Percentiles rank a stretch among this genome's conserved stretches.
phyloP scores from a whole-genome alignment of 2,888 invertebrate genomes.

The Microplitis manilae region DNA sequence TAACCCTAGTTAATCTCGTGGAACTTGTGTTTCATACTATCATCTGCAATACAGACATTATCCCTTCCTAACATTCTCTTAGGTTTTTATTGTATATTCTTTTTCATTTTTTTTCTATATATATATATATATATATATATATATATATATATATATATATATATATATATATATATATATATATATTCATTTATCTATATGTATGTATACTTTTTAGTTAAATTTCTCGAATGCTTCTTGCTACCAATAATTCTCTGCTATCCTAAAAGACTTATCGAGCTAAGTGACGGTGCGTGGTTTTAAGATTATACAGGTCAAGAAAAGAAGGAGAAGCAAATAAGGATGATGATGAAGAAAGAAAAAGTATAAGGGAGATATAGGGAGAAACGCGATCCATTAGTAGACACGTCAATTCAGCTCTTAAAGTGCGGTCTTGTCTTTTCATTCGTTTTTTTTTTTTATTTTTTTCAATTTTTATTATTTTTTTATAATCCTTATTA shows the following conservation, averaged over 20 bases:
- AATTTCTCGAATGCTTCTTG: slow-evolving; percentile 20
- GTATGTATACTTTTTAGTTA: slow-evolving; percentile 10
- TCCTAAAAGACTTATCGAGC: slow-evolving; percentile 22
- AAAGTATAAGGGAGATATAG: slow-evolving; percentile 30
- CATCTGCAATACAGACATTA: slow-evolving; percentile 46
- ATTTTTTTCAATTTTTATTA: slow-evolving; percentile 49
- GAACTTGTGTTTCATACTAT: slow-evolving; percentile 26
- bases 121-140: no score
- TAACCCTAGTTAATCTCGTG: slow-evolving; percentile 15
- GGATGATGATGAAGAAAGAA: slow-evolving; percentile 37
- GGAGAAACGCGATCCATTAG: slow-evolving; percentile 68
- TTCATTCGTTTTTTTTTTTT: slow-evolving; percentile 38
- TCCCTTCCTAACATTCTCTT: slow-evolving; percentile 37
- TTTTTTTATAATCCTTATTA: slow-evolving; percentile 44
- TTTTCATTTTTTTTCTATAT: not conserved
- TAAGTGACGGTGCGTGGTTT: slow-evolving; percentile 50
- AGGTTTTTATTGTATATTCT: not conserved
- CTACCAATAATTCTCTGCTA: slow-evolving; percentile 28
- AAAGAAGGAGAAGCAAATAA: slow-evolving; percentile 38
- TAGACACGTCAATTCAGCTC: slow-evolving; percentile 70
- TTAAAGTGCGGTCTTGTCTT: slow-evolving; percentile 61
- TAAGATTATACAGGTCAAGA: slow-evolving; percentile 54
- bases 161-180: not conserved
- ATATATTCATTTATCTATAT: slow-evolving; percentile 4
- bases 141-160: no score